These are phyloP conservation scores for Erythrolamprus reginae DNA, from an alignment of 2,113 vertebrate species.

Conservation along the genomic window DNA sequence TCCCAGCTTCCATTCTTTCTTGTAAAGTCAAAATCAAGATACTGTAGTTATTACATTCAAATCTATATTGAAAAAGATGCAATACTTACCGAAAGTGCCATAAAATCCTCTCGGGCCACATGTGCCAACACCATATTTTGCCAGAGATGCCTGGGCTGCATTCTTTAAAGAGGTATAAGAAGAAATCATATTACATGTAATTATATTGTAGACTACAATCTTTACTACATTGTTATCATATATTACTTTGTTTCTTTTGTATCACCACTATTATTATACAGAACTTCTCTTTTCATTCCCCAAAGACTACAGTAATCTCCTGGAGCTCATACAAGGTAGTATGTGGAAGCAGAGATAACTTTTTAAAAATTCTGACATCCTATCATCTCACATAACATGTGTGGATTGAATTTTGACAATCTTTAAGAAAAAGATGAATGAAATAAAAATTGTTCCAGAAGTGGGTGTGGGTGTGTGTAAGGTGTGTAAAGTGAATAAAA, in stretches of 20 bases:
- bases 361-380: neutral
- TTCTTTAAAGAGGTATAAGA: conserved; percentile 64
- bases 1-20: neutral
- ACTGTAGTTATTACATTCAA: neutral
- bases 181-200: neutral
- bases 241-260: neutral
- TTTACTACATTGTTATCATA: neutral
- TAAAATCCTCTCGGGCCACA: conserved; percentile 97
- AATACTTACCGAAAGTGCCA: conserved; percentile 89
- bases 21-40: neutral
- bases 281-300: neutral
- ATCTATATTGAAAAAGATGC: neutral
- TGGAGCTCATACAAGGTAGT: neutral
- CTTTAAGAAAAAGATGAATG: neutral
- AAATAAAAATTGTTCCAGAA: neutral
- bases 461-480: too few relatives aligned
- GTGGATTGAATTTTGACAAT: neutral
- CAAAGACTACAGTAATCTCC: neutral
- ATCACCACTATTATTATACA: neutral
- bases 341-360: neutral
- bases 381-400: neutral
- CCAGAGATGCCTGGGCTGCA: conserved; percentile 85
- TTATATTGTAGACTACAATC: neutral
- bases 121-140: conserved; percentile 93
- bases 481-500: neutral